Conservation (phyloP, 2,113 vertebrate genomes). For the Sarotherodon lohbergeri region DNA sequence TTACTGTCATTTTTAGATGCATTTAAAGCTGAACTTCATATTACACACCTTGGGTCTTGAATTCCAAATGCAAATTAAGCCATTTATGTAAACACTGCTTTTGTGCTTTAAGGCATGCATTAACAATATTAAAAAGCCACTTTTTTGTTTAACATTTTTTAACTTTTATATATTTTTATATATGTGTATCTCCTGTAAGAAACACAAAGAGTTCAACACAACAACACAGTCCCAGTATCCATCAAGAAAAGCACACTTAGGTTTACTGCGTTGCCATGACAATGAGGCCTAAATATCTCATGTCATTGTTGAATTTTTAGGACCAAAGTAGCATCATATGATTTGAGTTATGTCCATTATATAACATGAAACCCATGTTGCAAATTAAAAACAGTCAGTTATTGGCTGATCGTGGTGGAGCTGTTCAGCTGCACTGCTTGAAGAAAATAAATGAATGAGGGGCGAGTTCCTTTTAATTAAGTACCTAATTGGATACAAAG, state of each 20-base stretch:
- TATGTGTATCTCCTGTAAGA: background rate
- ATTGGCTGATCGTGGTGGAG: background rate
- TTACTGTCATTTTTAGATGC: background rate
- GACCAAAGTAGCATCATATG: background rate
- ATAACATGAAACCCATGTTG: slow-evolving; percentile 22
- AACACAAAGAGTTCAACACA: background rate
- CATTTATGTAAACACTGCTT: background rate
- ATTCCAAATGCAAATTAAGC: background rate
- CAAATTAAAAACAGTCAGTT: slow-evolving; percentile 5
- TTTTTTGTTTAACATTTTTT: rapidly evolving
- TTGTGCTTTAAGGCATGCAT: background rate
- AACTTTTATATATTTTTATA: background rate
- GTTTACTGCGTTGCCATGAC: background rate
- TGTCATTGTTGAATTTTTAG: background rate
- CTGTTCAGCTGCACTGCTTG: background rate
- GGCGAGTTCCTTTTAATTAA: slow-evolving; percentile 17
- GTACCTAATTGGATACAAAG: slow-evolving; percentile 2
- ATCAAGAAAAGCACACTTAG: background rate
- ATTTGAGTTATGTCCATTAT: background rate
- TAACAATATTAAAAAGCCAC: background rate
- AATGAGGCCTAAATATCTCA: background rate
- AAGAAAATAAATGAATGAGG: background rate
- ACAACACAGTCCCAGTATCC: background rate
- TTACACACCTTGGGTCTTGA: background rate
- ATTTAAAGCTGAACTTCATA: background rate